A percentile compares a stretch with the other conserved stretches of the same genome.
phyloP scores from a whole-genome alignment of 2,888 invertebrate species.

The Tetropium fuscum region DNA sequence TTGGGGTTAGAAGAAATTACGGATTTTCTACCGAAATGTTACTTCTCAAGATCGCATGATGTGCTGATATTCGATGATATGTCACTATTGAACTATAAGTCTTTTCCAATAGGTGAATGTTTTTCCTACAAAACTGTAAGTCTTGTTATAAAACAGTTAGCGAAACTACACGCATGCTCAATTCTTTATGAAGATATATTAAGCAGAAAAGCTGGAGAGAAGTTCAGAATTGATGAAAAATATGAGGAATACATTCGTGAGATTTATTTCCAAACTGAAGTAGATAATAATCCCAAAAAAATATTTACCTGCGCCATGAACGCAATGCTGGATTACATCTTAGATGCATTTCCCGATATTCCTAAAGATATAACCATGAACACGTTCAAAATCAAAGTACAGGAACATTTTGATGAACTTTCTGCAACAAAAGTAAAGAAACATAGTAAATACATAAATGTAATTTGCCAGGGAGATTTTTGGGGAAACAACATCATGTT shows the following conservation, averaged over 20 bases:
- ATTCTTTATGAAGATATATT: conserved; percentile 55
- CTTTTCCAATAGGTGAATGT: conserved; percentile 23
- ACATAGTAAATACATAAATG: too few species aligned
- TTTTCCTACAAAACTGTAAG: conserved; percentile 44
- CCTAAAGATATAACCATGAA: too few species aligned
- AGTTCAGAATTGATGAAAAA: conserved; percentile 49
- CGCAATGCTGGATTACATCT: too few species aligned
- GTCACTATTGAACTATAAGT: conserved; percentile 33
- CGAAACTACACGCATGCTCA: conserved; percentile 55
- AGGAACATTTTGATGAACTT: too few species aligned
- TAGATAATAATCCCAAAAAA: too few species aligned
- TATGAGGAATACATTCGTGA: too few species aligned
- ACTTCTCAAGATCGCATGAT: conserved; percentile 56
- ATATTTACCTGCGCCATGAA: too few species aligned
- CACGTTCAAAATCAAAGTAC: too few species aligned
- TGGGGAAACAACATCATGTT: conserved; percentile 53
- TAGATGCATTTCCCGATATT: too few species aligned
- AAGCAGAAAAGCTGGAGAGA: conserved; percentile 38
- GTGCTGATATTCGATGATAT: conserved; percentile 63
- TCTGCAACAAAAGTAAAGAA: too few species aligned
- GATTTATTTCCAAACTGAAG: too few species aligned
- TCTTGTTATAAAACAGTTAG: conserved; percentile 47
- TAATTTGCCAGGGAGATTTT: conserved; percentile 56
- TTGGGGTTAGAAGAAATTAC: conserved; percentile 44
- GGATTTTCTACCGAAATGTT: conserved; percentile 59